Evolutionary conservation across 2,113 vertebrate species (phyloP).

Genomic region (Corydoras sp.): DNA sequence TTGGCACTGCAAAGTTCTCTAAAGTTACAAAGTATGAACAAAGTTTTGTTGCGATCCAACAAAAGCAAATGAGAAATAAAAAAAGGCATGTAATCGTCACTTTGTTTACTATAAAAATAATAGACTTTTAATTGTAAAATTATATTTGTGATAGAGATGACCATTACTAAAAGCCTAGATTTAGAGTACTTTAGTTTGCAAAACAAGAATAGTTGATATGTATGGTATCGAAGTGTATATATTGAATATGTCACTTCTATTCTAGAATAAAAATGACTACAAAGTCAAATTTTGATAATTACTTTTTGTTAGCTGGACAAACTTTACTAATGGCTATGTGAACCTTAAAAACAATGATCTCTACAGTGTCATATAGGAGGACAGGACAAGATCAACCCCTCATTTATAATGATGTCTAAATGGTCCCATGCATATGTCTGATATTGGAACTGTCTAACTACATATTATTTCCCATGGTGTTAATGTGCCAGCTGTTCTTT

Average conservation of each 20-base stretch:
- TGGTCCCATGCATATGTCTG: not conserved
- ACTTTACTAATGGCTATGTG: constrained; percentile 1
- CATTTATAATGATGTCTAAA: constrained; percentile 10
- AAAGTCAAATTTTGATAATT: not conserved
- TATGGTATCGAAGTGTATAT: too few species aligned
- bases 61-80: not conserved
- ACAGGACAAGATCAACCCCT: constrained; percentile 1
- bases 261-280: too few species aligned
- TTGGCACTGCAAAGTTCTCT: too few species aligned
- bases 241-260: too few species aligned
- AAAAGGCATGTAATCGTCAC: not conserved
- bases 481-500: constrained; percentile 19
- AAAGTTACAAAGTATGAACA: not conserved
- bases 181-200: too few species aligned
- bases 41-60: not conserved
- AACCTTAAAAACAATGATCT: not conserved
- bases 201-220: too few species aligned
- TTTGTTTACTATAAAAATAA: not conserved
- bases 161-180: too few species aligned
- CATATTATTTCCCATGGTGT: constrained; percentile 9
- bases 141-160: too few species aligned
- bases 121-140: too few species aligned
- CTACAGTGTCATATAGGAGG: not conserved
- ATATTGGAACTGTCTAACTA: constrained; percentile 9
- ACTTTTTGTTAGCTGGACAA: not conserved